These are phyloP conservation scores for Ernsta delagoae DNA, from an alignment of 2,888 invertebrate species.

Conservation along the genomic window DNA sequence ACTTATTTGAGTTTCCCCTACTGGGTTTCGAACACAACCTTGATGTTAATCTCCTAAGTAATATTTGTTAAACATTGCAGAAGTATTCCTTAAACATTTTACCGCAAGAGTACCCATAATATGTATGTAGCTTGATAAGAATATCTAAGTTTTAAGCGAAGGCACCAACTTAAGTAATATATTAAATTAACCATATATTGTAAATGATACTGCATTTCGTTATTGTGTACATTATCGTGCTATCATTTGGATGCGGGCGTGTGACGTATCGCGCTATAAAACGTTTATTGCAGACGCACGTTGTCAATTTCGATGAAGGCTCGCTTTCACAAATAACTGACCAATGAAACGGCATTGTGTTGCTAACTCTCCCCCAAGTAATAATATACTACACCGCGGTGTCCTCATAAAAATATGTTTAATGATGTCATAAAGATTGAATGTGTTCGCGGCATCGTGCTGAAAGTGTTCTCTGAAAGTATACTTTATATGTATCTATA, in stretches of 20 bases:
- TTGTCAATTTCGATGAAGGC: slow-evolving; percentile 70
- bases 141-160: too few relatives aligned
- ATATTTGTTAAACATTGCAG: too few relatives aligned
- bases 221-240: slow-evolving; percentile 54
- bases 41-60: too few relatives aligned
- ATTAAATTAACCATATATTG: background rate
- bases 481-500: slow-evolving; percentile 62
- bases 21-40: too few relatives aligned
- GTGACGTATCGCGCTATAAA: slow-evolving; percentile 57
- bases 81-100: too few relatives aligned
- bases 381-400: slow-evolving; percentile 74
- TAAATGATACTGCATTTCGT: slow-evolving; percentile 42
- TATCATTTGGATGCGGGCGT: slow-evolving; percentile 52
- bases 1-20: slow-evolving; percentile 46
- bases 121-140: too few relatives aligned
- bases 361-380: slow-evolving; percentile 63
- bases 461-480: slow-evolving; percentile 67
- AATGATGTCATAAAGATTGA: slow-evolving; percentile 80
- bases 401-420: slow-evolving; percentile 83
- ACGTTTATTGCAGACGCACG: slow-evolving; percentile 65
- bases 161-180: too few relatives aligned
- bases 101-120: too few relatives aligned
- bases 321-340: slow-evolving; percentile 70
- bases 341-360: slow-evolving; percentile 66
- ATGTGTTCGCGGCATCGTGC: slow-evolving; percentile 67